Conservation (phyloP, 2,888 invertebrate genomes). For the Tuberolachnus salignus region DNA sequence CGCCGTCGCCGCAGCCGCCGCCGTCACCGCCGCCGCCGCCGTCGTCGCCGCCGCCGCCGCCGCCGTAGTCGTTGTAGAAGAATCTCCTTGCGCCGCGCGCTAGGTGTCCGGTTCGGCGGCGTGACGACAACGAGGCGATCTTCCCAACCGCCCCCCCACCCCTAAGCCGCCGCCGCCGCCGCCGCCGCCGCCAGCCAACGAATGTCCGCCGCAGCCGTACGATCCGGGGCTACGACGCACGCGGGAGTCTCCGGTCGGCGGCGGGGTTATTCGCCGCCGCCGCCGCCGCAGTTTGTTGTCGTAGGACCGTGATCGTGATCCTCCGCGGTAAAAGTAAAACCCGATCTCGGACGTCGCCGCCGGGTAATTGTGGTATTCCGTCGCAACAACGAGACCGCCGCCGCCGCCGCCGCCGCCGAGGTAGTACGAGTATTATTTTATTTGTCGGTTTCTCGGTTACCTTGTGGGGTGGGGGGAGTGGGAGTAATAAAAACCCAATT, state of each 20-base stretch:
- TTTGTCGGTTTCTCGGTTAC: no score
- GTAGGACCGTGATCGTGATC: not conserved
- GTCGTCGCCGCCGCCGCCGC: not conserved
- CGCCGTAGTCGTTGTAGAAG: conserved; percentile 1
- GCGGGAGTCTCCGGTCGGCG: no score
- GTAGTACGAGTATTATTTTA: no score
- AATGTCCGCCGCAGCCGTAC: not conserved
- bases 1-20: not conserved
- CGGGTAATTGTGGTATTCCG: not conserved
- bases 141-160: not conserved
- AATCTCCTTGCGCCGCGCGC: conserved; percentile 27
- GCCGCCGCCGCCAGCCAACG: not conserved
- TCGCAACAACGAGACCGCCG: no score
- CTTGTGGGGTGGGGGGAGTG: no score
- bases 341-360: not conserved
- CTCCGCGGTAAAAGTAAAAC: not conserved
- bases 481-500: no score
- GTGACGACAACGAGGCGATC: conserved; percentile 12
- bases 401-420: no score
- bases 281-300: not conserved
- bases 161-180: not conserved
- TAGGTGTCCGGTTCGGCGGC: conserved; percentile 35
- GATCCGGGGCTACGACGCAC: no score
- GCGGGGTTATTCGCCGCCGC: not conserved
- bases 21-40: conserved; percentile 1